A percentile compares a stretch with the other conserved stretches of the same genome.
These are phyloP conservation scores for Oryctes rhinoceros DNA, from an alignment of 1,140 invertebrate species.

Conservation along the genomic window DNA sequence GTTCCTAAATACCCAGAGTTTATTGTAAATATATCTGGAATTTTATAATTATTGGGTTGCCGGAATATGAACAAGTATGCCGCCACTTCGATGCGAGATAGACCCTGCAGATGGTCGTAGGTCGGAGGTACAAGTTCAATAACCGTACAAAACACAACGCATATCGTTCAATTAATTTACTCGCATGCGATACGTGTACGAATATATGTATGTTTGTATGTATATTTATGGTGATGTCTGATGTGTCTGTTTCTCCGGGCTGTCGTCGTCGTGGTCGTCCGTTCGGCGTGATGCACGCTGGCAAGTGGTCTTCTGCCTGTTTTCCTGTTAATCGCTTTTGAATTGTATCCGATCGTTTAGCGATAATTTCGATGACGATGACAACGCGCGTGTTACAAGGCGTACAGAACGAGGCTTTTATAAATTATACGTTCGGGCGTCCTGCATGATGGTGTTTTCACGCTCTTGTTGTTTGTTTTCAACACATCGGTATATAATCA, in stretches of 20 bases:
- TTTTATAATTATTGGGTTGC: conserved; percentile 30
- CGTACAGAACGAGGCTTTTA: not conserved
- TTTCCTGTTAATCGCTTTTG: not conserved
- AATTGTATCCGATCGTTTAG: conserved; percentile 32
- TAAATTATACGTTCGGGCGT: conserved; percentile 13
- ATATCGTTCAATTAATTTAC: conserved; percentile 37
- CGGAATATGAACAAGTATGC: not conserved
- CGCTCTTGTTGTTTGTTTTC: conserved; percentile 2
- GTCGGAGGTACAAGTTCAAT: conserved; percentile 43
- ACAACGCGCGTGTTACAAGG: conserved; percentile 12
- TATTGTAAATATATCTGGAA: not conserved
- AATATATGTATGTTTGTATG: conserved; percentile 12
- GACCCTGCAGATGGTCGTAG: conserved; percentile 37
- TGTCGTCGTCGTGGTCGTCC: not conserved
- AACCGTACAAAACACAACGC: conserved; percentile 34
- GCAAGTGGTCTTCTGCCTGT: not conserved
- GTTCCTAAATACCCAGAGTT: no score
- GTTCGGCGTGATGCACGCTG: not conserved
- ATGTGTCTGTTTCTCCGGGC: conserved; percentile 1
- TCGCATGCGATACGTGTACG: conserved; percentile 6
- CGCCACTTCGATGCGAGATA: conserved; percentile 22
- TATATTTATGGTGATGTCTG: conserved; percentile 15
- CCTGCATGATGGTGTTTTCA: conserved; percentile 17
- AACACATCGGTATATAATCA: not conserved
- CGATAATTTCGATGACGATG: conserved; percentile 30